phyloP scores from a whole-genome alignment of 2,113 vertebrate species.

The Carassius carassius region DNA sequence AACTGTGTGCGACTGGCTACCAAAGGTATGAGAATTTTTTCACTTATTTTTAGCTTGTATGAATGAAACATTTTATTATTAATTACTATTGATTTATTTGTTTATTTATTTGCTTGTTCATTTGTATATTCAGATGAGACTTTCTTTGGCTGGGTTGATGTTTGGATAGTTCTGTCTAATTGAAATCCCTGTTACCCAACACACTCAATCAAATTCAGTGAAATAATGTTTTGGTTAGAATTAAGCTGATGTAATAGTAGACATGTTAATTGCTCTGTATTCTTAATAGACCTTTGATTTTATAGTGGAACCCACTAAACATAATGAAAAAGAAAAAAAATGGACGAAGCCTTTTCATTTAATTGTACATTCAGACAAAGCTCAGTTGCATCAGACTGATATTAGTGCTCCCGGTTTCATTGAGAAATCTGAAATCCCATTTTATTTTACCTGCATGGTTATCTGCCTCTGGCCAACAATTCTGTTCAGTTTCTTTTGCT shows the following conservation, averaged over 20 bases:
- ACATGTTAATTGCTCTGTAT: background rate
- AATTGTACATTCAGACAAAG: slow-evolving; percentile 10
- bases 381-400: background rate
- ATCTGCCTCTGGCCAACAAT: slow-evolving; percentile 35
- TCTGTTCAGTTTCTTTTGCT: slow-evolving; percentile 33
- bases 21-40: slow-evolving; percentile 86
- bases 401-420: slow-evolving; percentile 22
- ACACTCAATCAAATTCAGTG: background rate
- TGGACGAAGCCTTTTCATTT: slow-evolving; percentile 3
- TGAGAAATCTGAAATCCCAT: slow-evolving; percentile 12
- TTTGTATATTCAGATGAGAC: slow-evolving; percentile 2
- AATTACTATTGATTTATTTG: slow-evolving; percentile 1
- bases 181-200: background rate
- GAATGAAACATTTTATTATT: background rate
- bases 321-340: slow-evolving; percentile 4
- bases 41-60: slow-evolving; percentile 23
- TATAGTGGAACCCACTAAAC: slow-evolving; percentile 31
- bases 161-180: slow-evolving; percentile 5
- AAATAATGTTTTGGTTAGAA: slow-evolving; percentile 6
- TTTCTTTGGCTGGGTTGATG: slow-evolving; percentile 22
- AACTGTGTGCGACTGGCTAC: slow-evolving; percentile 94
- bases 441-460: slow-evolving; percentile 48
- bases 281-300: background rate
- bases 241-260: slow-evolving; percentile 7
- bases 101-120: slow-evolving; percentile 3